A percentile compares a stretch with the other conserved stretches of the same genome.
phyloP scores from a whole-genome alignment of 92 coral and sea anemone species.

The Epizoanthus illoricatus region DNA sequence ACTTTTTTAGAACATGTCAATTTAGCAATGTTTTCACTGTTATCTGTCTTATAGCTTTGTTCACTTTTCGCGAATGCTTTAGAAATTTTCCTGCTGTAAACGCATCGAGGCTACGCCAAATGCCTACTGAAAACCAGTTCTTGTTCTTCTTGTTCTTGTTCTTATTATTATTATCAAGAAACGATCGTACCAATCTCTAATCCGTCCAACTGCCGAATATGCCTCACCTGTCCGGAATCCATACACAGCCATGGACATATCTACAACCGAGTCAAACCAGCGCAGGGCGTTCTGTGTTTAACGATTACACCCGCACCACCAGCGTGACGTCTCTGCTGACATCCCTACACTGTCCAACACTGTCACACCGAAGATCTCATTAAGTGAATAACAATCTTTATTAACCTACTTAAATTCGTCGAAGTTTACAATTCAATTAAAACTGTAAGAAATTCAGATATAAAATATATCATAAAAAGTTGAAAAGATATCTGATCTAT shows the following conservation, averaged over 20 bases:
- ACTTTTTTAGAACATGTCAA: no score
- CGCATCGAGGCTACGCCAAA: no score
- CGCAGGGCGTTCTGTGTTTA: background rate
- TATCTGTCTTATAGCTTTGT: no score
- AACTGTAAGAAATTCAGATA: no score
- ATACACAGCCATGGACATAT: background rate
- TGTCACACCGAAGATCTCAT: background rate
- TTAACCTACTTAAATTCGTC: background rate
- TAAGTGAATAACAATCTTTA: background rate
- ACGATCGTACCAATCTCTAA: background rate
- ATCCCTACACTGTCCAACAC: background rate
- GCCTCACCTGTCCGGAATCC: conserved; percentile 1
- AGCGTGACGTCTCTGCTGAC: background rate
- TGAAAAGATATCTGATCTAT: no score
- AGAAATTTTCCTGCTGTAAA: no score
- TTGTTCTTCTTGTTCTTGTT: no score
- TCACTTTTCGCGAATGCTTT: no score
- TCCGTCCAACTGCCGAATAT: background rate
- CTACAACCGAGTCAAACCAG: background rate
- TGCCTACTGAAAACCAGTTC: no score
- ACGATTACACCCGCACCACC: background rate
- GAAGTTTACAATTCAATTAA: no score
- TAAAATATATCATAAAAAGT: background rate
- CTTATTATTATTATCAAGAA: background rate
- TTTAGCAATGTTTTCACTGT: no score